Percentiles rank a stretch among this genome's conserved stretches.
These are phyloP conservation scores for Propithecus coquereli DNA, from an alignment of 2,113 vertebrate genomes.

Conservation along the genomic window DNA sequence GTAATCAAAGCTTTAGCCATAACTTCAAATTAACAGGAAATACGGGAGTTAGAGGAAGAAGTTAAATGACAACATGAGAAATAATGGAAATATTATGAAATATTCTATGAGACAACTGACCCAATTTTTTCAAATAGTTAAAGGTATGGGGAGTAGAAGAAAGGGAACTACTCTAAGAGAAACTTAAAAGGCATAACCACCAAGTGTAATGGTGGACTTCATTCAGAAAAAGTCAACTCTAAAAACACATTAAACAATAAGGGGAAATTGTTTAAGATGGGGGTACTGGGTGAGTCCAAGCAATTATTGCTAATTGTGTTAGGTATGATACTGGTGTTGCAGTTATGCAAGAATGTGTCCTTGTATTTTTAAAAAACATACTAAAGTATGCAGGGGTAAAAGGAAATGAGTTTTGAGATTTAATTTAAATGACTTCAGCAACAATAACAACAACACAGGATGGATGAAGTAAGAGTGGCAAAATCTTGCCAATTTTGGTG, in stretches of 20 bases:
- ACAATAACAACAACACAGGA: background rate
- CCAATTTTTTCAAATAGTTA: background rate
- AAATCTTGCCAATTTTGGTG: background rate
- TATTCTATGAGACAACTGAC: background rate
- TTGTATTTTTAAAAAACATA: background rate
- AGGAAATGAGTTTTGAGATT: background rate
- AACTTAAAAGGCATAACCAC: background rate
- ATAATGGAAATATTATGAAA: background rate
- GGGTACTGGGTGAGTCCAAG: background rate
- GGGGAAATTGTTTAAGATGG: background rate
- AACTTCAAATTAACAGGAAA: slow-evolving; percentile 8
- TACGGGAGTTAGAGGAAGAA: background rate
- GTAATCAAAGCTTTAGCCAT: background rate
- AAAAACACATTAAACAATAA: background rate
- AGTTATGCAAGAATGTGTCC: background rate
- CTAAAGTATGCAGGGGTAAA: background rate
- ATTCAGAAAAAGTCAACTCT: background rate
- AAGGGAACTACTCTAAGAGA: background rate
- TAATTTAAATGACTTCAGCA: background rate
- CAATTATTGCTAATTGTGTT: background rate
- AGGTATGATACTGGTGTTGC: background rate
- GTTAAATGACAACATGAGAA: background rate
- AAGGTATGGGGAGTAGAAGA: background rate
- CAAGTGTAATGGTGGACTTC: background rate
- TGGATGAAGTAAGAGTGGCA: background rate